Percentiles rank a stretch among this genome's conserved stretches.
Evolutionary conservation across 2,888 invertebrate genomes (phyloP).

Genomic region (Hemithea aestivaria): DNA sequence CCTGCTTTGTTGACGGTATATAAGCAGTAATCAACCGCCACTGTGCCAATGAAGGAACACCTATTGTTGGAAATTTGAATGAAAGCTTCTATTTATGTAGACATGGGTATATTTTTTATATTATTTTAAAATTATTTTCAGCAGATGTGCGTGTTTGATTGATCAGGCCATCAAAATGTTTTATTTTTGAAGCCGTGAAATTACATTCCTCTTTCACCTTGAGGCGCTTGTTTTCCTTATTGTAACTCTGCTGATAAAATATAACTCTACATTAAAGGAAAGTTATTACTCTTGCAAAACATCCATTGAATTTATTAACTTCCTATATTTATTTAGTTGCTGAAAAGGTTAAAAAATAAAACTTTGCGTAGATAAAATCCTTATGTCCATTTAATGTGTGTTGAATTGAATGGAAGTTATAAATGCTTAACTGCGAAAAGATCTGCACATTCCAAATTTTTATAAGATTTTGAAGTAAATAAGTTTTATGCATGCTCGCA

Average conservation of each 20-base stretch:
- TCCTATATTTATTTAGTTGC: too few species aligned
- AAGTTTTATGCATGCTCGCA: too few species aligned
- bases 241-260: neutral
- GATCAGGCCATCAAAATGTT: conserved; percentile 58
- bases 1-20: conserved; percentile 50
- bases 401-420: too few species aligned
- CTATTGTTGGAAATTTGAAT: conserved; percentile 75
- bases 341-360: too few species aligned
- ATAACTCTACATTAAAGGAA: too few species aligned
- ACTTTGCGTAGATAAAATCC: too few species aligned
- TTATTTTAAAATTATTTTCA: conserved; percentile 72
- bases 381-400: too few species aligned
- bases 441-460: too few species aligned
- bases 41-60: conserved; percentile 77
- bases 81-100: conserved; percentile 77
- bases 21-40: conserved; percentile 70
- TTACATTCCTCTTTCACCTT: conserved; percentile 43
- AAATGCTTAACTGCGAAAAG: too few species aligned
- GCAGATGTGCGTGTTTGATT: conserved; percentile 71
- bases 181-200: conserved; percentile 67
- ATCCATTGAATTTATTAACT: too few species aligned
- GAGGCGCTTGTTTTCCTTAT: conserved; percentile 13
- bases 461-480: too few species aligned
- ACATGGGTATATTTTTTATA: conserved; percentile 62
- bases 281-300: too few species aligned